Percentiles rank a stretch among this genome's conserved stretches.
Conservation (phyloP, 2,888 invertebrate genomes). For the Nipponacmea schrenckii region DNA sequence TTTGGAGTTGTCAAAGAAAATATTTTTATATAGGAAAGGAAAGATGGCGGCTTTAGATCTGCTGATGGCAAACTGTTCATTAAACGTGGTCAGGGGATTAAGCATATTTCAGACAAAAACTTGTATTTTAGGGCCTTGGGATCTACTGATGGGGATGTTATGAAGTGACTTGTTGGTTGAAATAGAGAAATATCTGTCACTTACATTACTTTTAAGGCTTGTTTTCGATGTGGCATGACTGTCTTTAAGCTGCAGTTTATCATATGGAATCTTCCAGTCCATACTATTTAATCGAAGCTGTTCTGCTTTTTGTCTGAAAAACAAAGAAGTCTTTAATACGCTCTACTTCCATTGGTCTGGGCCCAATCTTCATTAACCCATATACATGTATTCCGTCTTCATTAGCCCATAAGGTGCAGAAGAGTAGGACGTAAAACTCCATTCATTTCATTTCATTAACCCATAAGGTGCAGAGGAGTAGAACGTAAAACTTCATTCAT, state of each 20-base stretch:
- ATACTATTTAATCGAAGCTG: constrained; percentile 38
- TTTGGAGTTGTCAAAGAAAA: not conserved
- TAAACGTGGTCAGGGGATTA: no score
- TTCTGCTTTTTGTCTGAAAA: constrained; percentile 32
- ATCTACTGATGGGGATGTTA: not conserved
- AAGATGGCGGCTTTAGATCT: no score
- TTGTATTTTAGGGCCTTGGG: not conserved
- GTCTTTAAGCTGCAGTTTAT: constrained; percentile 35
- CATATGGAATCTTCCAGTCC: constrained; percentile 39
- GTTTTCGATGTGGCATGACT: not conserved
- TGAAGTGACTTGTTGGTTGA: not conserved
- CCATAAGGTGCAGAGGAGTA: no score
- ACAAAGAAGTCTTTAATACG: not conserved
- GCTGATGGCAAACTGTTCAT: no score
- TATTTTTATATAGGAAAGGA: not conserved
- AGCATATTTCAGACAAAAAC: not conserved
- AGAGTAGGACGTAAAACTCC: no score
- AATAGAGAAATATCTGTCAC: not conserved
- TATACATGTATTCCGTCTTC: no score
- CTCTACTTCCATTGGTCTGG: no score
- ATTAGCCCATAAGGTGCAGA: no score
- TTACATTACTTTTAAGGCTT: constrained; percentile 19
- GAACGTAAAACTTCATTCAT: no score
- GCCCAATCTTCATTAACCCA: no score
- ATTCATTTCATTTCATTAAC: no score